Evolutionary conservation across 2,797 vertebrate species (phyloP).

Genomic region (Myripristis jacobus): DNA sequence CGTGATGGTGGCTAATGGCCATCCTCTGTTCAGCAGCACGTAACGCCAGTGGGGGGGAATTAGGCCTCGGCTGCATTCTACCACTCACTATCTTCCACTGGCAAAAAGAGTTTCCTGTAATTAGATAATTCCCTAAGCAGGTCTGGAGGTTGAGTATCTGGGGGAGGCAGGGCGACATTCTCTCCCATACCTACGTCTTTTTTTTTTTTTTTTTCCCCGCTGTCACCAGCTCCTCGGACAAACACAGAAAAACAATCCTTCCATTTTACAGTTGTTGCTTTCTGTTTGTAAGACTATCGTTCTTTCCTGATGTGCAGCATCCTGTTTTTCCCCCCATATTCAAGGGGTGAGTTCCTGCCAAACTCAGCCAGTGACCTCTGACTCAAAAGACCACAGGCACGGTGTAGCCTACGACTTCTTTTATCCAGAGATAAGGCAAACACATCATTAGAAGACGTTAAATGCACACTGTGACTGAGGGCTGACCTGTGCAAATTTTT

Average conservation of each 20-base stretch:
- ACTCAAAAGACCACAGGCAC: background rate
- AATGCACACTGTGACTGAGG: background rate
- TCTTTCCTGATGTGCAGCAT: constrained; percentile 14
- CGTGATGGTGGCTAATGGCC: background rate
- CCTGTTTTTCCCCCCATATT: constrained; percentile 41
- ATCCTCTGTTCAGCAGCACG: background rate
- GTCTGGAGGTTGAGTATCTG: constrained; percentile 46
- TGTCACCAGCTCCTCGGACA: background rate
- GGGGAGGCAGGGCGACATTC: constrained; percentile 35
- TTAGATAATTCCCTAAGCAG: constrained; percentile 49
- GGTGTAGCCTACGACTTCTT: background rate
- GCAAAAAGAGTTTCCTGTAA: constrained; percentile 53
- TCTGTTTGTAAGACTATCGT: no score
- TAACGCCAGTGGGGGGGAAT: no score
- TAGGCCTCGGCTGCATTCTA: constrained; percentile 1
- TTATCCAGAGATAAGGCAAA: background rate
- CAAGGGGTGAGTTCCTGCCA: constrained; percentile 28
- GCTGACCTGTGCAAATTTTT: background rate
- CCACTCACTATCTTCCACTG: constrained; percentile 2
- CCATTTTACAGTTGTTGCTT: no score
- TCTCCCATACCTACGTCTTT: constrained; percentile 4
- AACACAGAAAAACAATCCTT: no score
- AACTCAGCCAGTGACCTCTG: constrained; percentile 3
- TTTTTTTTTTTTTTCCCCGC: background rate
- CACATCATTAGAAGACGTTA: background rate